Conservation (phyloP, 2,113 vertebrate genomes). For the Carollia perspicillata region DNA sequence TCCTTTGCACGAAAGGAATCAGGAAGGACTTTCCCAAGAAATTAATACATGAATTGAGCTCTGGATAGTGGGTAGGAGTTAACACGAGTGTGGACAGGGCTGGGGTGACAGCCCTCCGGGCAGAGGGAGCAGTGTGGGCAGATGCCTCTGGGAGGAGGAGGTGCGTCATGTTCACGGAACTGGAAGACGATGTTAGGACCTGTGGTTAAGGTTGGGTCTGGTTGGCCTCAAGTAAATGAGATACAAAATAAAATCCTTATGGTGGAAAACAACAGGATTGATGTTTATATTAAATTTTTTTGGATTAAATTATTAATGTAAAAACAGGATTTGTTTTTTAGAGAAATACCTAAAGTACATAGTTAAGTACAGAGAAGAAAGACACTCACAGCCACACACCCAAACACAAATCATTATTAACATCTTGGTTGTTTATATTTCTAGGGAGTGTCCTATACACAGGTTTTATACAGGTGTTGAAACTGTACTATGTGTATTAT, state of each 20-base stretch:
- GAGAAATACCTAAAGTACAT: neutral
- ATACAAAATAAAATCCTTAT: neutral
- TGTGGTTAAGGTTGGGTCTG: neutral
- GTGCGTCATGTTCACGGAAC: neutral
- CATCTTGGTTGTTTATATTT: neutral
- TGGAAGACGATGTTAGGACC: neutral
- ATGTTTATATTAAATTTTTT: neutral
- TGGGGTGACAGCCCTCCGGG: neutral
- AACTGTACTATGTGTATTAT: neutral
- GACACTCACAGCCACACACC: neutral
- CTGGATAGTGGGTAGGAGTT: neutral
- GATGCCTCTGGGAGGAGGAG: neutral
- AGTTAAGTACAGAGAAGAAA: neutral
- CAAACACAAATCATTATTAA: neutral
- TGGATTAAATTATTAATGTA: neutral
- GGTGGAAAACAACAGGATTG: neutral
- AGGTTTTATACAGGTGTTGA: neutral
- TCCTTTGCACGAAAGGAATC: neutral
- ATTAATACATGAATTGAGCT: neutral
- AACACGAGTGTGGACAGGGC: neutral
- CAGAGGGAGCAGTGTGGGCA: neutral
- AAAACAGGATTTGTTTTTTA: neutral
- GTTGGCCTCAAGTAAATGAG: neutral
- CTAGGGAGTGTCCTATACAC: neutral
- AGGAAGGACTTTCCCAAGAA: neutral